Conservation (phyloP, 2,113 vertebrate genomes). For the Morphnarchus princeps region DNA sequence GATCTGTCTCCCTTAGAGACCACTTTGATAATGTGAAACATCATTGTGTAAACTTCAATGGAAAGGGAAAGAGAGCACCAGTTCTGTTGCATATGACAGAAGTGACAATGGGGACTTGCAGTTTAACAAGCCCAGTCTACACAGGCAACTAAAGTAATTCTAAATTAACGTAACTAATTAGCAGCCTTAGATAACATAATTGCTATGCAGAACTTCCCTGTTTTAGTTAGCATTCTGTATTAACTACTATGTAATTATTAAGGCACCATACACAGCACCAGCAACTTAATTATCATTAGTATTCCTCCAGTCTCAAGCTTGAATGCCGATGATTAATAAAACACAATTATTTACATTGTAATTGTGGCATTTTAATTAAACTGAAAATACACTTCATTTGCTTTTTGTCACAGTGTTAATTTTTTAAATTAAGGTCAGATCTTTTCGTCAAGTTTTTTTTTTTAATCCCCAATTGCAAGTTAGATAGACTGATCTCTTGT, state of each 20-base stretch:
- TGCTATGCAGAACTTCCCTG: constrained; percentile 72
- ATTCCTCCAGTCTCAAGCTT: constrained; percentile 70
- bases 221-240: constrained; percentile 67
- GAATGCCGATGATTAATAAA: constrained; percentile 80
- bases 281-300: constrained; percentile 77
- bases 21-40: not conserved
- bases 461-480: constrained; percentile 34
- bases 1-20: not conserved
- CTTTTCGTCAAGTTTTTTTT: constrained; percentile 3
- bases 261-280: constrained; percentile 55
- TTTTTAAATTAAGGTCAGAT: constrained; percentile 57
- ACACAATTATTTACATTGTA: constrained; percentile 78
- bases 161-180: constrained; percentile 72
- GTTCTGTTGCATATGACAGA: not conserved
- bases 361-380: constrained; percentile 76
- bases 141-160: constrained; percentile 16
- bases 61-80: not conserved
- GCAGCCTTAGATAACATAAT: constrained; percentile 70
- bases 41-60: not conserved
- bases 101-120: not conserved
- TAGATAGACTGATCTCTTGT: constrained; percentile 43
- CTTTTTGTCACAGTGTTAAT: constrained; percentile 47
- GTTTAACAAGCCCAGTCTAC: constrained; percentile 17
- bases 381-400: constrained; percentile 43
- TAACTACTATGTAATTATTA: constrained; percentile 80